Conservation (phyloP, 2,113 vertebrate species). For the Enhydra lutris region DNA sequence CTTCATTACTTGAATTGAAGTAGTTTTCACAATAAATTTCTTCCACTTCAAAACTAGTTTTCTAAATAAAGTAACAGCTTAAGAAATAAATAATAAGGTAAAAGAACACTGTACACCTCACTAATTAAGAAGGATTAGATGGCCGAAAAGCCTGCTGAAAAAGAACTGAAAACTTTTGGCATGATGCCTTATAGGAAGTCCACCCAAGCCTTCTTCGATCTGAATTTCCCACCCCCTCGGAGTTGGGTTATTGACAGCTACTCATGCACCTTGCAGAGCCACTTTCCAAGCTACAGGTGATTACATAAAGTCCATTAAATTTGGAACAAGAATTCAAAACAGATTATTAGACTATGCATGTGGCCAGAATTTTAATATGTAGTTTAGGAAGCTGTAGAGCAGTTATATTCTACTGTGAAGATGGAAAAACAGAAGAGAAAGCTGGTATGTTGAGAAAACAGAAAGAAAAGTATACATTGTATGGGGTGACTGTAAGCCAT, state of each 20-base stretch:
- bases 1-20: background rate
- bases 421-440: background rate
- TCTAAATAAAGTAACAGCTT: background rate
- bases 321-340: background rate
- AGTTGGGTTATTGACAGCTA: background rate
- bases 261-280: background rate
- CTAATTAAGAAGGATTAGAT: background rate
- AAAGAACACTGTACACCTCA: background rate
- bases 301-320: background rate
- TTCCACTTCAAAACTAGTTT: background rate
- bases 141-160: background rate
- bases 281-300: background rate
- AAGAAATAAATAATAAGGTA: background rate
- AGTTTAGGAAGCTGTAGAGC: background rate
- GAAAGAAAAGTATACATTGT: background rate
- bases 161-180: background rate
- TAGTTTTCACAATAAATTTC: background rate
- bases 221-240: background rate
- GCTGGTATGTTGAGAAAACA: background rate
- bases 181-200: accelerated
- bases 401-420: background rate
- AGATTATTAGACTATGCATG: background rate
- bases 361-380: background rate
- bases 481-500: background rate
- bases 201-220: background rate